Evolutionary conservation across 2,888 invertebrate species (phyloP), one percentile per base, ranked within the genome.

Genomic region (Adineta ricciae): DNA sequence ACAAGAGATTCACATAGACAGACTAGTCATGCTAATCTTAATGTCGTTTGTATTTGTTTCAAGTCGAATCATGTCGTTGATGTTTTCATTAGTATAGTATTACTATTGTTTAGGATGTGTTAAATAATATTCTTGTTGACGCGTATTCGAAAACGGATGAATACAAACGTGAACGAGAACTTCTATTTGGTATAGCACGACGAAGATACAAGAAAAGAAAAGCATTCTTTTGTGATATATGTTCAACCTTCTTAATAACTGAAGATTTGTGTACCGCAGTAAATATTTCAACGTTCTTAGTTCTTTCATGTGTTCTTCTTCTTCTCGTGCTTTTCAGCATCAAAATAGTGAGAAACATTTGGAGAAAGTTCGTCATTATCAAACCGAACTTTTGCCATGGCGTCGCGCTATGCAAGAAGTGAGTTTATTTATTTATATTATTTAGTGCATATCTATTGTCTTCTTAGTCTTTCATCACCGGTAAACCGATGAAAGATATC

Each of bases 131-230:
- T 64, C 32, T n/a, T 38, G 1, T 11, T 41, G 38, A 21, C n/a
- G 32, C n/a, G 24, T 38, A 78, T 41, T 78, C 78, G 1, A 78
- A 41, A 78, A 41, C 38, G 38, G 78, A n/a, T 78, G 78, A 78
- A 78, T n/a, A 9, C 8, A 38, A 78, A 78, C 38, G 38, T 41
- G 38, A 41, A 78, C 38, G n/a, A 78, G 7, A 21, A 78, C 41
- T 78, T 78, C 21, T 78, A 24, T 78, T 32, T 24, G 78, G 41
- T 38, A 41, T 41, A n/a, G 78, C 78, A 24, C 21, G 78, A 41
- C 38, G 78, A 78, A 78, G 78, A 19, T 78, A 14, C 41, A 38
- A 41, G n/a, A 78, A 73, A n/a, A 78, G 32, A n/a, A 78, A 78
- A 19, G 32, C 41, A 41, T 78, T 21, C 41, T 78, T 41, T n/a